These are phyloP conservation scores for Ictidomys tridecemlineatus DNA, from an alignment of 2,113 vertebrate genomes.

Conservation along the genomic window DNA sequence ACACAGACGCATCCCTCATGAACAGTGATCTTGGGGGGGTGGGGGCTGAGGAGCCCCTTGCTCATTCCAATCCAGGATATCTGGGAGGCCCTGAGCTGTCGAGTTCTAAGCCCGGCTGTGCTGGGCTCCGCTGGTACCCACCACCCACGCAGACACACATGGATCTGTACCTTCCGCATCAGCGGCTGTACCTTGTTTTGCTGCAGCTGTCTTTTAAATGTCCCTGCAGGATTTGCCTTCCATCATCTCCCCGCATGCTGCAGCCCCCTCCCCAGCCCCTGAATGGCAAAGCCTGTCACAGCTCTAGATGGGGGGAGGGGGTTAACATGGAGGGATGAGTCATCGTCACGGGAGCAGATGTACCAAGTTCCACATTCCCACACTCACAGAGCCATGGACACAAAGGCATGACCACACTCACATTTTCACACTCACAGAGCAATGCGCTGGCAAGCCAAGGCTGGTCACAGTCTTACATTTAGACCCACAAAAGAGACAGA, in stretches of 20 bases:
- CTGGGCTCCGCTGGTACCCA: background rate
- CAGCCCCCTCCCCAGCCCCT: conserved; percentile 15
- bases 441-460: background rate
- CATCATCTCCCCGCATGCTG: background rate
- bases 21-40: background rate
- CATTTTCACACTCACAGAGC: background rate
- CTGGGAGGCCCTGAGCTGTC: background rate
- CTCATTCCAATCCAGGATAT: background rate
- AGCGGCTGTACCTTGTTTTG: background rate
- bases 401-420: conserved; percentile 35
- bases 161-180: background rate
- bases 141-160: background rate
- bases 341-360: conserved; percentile 53
- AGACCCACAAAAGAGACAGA: background rate
- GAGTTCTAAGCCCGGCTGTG: background rate
- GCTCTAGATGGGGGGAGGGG: background rate
- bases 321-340: conserved; percentile 27
- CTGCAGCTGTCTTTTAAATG: background rate
- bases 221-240: background rate
- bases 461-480: background rate
- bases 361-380: background rate
- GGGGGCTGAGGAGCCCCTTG: background rate
- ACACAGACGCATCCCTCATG: background rate
- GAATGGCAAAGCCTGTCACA: background rate
- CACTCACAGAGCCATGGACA: background rate